Percentiles rank a stretch among this genome's conserved stretches.
phyloP scores from a whole-genome alignment of 2,113 vertebrate species.

The Elephantulus edwardii region DNA sequence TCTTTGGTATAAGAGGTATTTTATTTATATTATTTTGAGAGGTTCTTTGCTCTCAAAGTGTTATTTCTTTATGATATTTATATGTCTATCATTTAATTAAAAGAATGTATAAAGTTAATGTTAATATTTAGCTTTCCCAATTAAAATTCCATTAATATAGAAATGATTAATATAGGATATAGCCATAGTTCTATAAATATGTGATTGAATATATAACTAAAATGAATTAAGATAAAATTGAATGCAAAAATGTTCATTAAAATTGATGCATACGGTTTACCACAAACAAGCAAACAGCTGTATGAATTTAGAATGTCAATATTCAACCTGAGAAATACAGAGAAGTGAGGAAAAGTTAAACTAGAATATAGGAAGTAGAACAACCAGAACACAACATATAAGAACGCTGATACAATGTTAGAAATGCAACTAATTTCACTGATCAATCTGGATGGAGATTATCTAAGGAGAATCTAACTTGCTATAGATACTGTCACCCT shows the following conservation, averaged over 20 bases:
- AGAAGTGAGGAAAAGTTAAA: too few species aligned
- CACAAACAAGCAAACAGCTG: not conserved
- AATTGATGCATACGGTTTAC: not conserved
- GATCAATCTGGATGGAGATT: not conserved
- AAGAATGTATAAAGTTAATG: not conserved
- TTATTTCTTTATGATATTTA: not conserved
- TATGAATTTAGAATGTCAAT: not conserved
- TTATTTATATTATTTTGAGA: conserved; percentile 9
- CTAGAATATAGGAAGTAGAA: not conserved
- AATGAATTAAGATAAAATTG: not conserved
- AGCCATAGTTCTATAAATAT: not conserved
- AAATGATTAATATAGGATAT: not conserved
- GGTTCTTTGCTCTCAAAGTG: not conserved
- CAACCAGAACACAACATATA: not conserved
- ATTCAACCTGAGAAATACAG: not conserved
- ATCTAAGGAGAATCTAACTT: not conserved
- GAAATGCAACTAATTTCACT: not conserved
- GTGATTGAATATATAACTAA: not conserved
- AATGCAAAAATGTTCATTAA: not conserved
- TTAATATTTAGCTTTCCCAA: not conserved
- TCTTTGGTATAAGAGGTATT: not conserved
- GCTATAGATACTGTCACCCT: not conserved
- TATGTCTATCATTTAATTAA: not conserved
- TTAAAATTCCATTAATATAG: conserved; percentile 5
- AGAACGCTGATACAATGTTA: not conserved